Conservation (phyloP, 2,113 vertebrate genomes). For the Uropsilus gracilis region DNA sequence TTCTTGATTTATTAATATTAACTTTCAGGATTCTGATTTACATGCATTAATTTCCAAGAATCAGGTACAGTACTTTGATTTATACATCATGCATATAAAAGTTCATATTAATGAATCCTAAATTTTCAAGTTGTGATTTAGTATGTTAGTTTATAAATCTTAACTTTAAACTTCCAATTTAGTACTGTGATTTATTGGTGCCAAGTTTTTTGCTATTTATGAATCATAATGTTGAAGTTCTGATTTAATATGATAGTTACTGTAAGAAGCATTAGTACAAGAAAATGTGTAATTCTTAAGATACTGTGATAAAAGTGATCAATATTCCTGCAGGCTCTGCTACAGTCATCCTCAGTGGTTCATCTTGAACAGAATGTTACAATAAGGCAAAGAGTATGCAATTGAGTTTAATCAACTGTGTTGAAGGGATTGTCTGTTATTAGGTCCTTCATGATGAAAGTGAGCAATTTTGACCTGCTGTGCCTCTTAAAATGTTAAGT, state of each 20-base stretch:
- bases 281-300: constrained; percentile 77
- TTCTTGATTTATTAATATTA: constrained; percentile 80
- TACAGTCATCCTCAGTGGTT: constrained; percentile 61
- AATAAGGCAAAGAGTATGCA: constrained; percentile 30
- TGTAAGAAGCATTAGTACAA: constrained; percentile 80
- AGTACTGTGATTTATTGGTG: constrained; percentile 80
- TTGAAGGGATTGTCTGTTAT: constrained; percentile 38
- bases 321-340: constrained; percentile 72
- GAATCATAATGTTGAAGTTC: constrained; percentile 71
- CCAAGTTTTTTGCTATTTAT: constrained; percentile 76
- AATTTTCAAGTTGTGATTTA: constrained; percentile 82
- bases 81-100: constrained; percentile 80
- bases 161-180: constrained; percentile 81
- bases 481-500: constrained; percentile 36
- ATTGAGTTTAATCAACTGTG: constrained; percentile 36
- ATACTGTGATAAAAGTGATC: constrained; percentile 74
- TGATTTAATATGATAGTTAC: constrained; percentile 82
- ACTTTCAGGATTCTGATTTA: constrained; percentile 81
- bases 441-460: constrained; percentile 19
- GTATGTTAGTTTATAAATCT: constrained; percentile 83
- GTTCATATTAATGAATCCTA: constrained; percentile 81
- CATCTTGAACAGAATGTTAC: constrained; percentile 57
- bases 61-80: constrained; percentile 80
- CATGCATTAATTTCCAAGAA: constrained; percentile 81
- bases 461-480: background rate